Evolutionary conservation across 2,888 invertebrate genomes (phyloP).

Genomic region (Encarsia formosa): DNA sequence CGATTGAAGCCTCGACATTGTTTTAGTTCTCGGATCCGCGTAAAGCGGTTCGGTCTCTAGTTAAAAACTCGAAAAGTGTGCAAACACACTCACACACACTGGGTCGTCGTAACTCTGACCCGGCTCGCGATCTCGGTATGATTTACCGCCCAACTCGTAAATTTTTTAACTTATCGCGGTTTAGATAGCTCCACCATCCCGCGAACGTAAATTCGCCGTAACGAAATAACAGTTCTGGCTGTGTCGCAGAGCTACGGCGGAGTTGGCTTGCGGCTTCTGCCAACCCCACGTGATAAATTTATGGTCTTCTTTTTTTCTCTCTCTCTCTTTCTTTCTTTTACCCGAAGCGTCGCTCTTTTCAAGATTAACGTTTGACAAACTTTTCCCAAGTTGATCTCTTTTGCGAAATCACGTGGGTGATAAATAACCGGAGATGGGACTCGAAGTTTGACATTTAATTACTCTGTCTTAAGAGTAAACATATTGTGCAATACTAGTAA

Average conservation of each 20-base stretch:
- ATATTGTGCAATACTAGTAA: background rate
- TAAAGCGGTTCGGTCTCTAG: conserved; percentile 26
- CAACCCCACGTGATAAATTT: conserved; percentile 15
- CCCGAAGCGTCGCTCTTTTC: background rate
- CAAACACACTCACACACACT: conserved; percentile 34
- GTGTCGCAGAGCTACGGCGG: background rate
- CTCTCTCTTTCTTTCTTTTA: too few species aligned
- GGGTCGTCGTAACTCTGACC: conserved; percentile 14
- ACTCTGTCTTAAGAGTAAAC: background rate
- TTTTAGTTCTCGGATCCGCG: conserved; percentile 15
- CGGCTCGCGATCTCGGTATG: conserved; percentile 30
- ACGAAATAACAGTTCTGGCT: conserved; percentile 28
- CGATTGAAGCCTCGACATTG: conserved; percentile 18
- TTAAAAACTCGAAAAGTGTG: conserved; percentile 36
- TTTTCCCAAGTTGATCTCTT: conserved; percentile 15
- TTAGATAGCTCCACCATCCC: conserved; percentile 39
- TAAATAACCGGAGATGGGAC: too few species aligned
- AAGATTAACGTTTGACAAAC: conserved; percentile 8
- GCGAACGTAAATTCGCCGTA: conserved; percentile 36
- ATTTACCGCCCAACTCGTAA: conserved; percentile 43
- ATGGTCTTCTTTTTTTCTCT: conserved; percentile 5
- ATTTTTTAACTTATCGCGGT: conserved; percentile 44
- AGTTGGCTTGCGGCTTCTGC: conserved; percentile 9
- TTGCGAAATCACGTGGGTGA: conserved; percentile 1
- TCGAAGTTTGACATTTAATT: background rate